Evolutionary conservation across 2,888 invertebrate genomes (phyloP).

Genomic region (Tetropium fuscum): DNA sequence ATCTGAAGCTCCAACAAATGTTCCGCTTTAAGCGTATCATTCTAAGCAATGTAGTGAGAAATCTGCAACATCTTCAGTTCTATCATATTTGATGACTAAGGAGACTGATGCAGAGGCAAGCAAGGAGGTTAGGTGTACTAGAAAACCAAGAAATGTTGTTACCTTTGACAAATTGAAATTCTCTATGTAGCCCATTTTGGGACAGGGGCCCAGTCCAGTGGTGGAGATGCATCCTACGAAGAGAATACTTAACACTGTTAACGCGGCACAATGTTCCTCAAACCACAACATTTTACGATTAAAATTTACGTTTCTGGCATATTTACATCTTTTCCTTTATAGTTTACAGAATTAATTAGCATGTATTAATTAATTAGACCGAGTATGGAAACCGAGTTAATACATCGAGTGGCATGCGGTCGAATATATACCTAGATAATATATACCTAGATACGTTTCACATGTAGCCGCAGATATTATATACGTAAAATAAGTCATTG

Average conservation of each 20-base stretch:
- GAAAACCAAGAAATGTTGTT: constrained; percentile 57
- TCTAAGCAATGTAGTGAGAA: too few relatives aligned
- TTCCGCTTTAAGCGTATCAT: too few relatives aligned
- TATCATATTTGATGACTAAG: constrained; percentile 23
- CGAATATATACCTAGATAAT: too few relatives aligned
- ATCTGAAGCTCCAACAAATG: too few relatives aligned
- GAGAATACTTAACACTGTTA: constrained; percentile 38
- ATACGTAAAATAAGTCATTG: too few relatives aligned
- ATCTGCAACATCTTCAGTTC: too few relatives aligned
- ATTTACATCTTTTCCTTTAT: constrained; percentile 37
- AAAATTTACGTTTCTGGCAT: constrained; percentile 31
- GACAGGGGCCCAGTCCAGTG: constrained; percentile 76
- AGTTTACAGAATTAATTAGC: constrained; percentile 35
- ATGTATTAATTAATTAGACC: constrained; percentile 20
- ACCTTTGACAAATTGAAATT: constrained; percentile 76
- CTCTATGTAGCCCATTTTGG: constrained; percentile 74
- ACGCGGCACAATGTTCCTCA: constrained; percentile 36
- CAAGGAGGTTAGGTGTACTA: too few relatives aligned
- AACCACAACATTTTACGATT: constrained; percentile 42
- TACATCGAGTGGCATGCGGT: not conserved
- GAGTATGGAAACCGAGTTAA: constrained; percentile 9
- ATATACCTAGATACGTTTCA: not conserved
- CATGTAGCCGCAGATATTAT: not conserved
- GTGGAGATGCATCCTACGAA: constrained; percentile 34
- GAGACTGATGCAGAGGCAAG: too few relatives aligned